Evolutionary conservation across 30 jellyfish, hydroid and myxozoan genomes (phyloP).

Genomic region (Hydra vulgaris): DNA sequence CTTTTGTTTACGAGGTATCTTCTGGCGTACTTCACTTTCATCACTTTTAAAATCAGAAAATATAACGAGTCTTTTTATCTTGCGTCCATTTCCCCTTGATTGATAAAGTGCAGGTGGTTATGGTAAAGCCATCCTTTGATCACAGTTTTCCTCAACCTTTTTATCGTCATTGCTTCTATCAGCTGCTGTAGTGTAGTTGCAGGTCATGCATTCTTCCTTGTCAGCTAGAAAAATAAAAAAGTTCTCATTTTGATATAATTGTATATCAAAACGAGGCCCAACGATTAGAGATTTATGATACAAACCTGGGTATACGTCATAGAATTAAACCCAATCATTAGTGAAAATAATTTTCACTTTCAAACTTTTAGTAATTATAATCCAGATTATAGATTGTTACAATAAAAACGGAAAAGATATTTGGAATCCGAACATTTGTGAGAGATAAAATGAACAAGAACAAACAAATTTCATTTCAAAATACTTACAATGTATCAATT

Average conservation of each 20-base stretch:
- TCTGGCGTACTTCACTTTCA: neutral
- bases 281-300: neutral
- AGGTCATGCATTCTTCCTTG: neutral
- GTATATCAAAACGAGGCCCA: neutral
- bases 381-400: neutral
- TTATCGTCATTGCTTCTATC: neutral
- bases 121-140: neutral
- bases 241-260: neutral
- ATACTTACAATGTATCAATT: too few relatives aligned
- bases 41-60: neutral
- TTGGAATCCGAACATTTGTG: neutral
- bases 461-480: neutral
- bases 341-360: neutral
- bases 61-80: neutral
- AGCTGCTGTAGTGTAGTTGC: neutral
- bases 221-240: neutral
- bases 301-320: neutral
- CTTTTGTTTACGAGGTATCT: neutral
- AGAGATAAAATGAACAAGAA: neutral
- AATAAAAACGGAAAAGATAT: neutral
- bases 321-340: neutral
- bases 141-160: neutral
- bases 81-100: neutral
- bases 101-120: neutral
- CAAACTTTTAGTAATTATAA: too few relatives aligned